These are phyloP conservation scores for Lerema accius DNA, from an alignment of 1,140 invertebrate genomes.

Conservation along the genomic window DNA sequence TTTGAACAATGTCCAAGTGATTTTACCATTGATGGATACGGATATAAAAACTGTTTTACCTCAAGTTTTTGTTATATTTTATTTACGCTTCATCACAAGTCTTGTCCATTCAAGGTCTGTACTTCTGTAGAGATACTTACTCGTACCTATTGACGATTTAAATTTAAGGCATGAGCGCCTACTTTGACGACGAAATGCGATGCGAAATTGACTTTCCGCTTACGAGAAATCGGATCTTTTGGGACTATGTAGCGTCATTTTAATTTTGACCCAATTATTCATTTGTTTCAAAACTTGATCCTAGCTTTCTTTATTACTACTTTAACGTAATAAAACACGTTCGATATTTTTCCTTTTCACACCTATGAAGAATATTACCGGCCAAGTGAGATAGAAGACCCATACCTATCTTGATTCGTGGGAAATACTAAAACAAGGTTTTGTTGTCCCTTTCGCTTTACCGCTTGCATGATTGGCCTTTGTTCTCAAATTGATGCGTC, in stretches of 20 bases:
- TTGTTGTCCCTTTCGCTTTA: constrained; percentile 70
- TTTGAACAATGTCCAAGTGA: constrained; percentile 31
- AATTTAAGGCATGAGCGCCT: constrained; percentile 20
- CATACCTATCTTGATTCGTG: constrained; percentile 53
- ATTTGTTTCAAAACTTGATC: constrained; percentile 43
- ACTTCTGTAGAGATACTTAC: no score
- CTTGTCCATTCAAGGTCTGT: neutral
- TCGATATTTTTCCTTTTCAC: constrained; percentile 16
- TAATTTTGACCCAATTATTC: constrained; percentile 41
- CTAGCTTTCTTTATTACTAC: constrained; percentile 41
- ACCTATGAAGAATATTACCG: constrained; percentile 2
- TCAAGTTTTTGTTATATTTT: constrained; percentile 9
- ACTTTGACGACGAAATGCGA: constrained; percentile 10
- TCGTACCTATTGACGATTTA: constrained; percentile 20
- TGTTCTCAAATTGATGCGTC: constrained; percentile 55
- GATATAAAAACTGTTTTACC: constrained; percentile 13
- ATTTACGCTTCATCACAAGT: constrained; percentile 4
- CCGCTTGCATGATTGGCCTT: constrained; percentile 62
- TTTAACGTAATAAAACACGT: constrained; percentile 35
- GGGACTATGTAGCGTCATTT: constrained; percentile 11
- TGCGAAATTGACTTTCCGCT: constrained; percentile 7
- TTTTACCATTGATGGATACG: constrained; percentile 24
- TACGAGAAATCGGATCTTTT: constrained; percentile 17
- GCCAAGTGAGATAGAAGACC: constrained; percentile 44
- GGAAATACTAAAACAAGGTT: constrained; percentile 66